Base-by-base conservation (phyloP, 2,113 vertebrate genomes). In the Mormyrus iriodes region DNA sequence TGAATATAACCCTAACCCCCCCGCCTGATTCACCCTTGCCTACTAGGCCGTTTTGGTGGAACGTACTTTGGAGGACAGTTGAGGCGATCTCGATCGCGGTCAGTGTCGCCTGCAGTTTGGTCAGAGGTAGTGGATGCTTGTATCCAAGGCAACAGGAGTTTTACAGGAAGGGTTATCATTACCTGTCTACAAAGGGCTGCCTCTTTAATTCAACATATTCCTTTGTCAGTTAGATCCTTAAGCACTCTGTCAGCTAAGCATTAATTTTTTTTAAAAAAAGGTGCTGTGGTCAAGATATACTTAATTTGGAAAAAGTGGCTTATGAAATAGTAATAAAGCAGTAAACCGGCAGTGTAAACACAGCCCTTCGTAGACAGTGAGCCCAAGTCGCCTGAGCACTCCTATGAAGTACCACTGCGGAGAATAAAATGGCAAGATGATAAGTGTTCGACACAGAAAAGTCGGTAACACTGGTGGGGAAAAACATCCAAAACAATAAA, bases 401-500 rank as follows among this genome's bases (percentile, higher is more conserved):
- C 21, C 4, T 1, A 49, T 48, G 46, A 85, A 49, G 24, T 2
- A 79, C 15, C 17, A 85, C 46, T 51, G 82, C 42, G 8, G 82
- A 48, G 48, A n/a, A 82, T 42, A n/a, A 55, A 10, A 46, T 84
- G 13, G 76, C 42, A 31, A 42, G 52, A n/a, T 17, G 61, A 44
- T 1, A 76, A 61, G 35, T 42, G 39, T 82, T 55, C 55, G 31
- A 88, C 46, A 88, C 88, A 89, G 15, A 27, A 42, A 88, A 88
- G 49, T 51, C 39, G 69, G 12, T 44, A 53, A 42, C 52, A 31
- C 73, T 12, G 88, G 91, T 88, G 58, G 2, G 0, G 90, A 49
- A 93, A 94, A 91, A 93, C 89, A n/a, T n/a, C 69, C 92, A 96
- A 94, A 95, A 93, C 94, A 95, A 95, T 95, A 92, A 96, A 94